phyloP scores from a whole-genome alignment of 2,888 invertebrate genomes.

The Eupithecia dodoneata region DNA sequence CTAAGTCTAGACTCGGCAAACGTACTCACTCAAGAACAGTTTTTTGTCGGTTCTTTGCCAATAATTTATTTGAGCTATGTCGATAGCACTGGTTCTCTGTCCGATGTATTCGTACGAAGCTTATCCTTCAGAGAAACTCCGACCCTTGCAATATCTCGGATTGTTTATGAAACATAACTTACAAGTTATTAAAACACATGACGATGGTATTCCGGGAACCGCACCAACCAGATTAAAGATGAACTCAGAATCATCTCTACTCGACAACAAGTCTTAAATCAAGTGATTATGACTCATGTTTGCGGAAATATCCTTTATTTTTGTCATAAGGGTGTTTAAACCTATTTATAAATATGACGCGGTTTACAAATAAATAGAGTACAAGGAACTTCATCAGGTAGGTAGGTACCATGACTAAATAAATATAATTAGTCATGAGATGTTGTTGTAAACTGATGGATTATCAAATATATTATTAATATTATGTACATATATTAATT shows the following conservation, averaged over 20 bases:
- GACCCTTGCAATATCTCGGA: not conserved
- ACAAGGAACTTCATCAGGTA: not conserved
- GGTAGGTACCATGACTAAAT: not conserved
- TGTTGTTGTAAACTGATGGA: not conserved
- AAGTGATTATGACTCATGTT: slow-evolving; percentile 37
- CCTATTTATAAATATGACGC: slow-evolving; percentile 21
- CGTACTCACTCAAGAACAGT: too few species aligned
- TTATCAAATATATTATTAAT: too few species aligned
- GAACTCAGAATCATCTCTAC: slow-evolving; percentile 44
- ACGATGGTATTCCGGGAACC: slow-evolving; percentile 43
- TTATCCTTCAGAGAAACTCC: too few species aligned
- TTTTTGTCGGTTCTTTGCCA: too few species aligned
- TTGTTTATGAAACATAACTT: slow-evolving; percentile 1
- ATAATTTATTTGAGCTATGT: too few species aligned
- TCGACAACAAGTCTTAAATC: slow-evolving; percentile 29
- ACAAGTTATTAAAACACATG: slow-evolving; percentile 22
- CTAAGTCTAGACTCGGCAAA: too few species aligned
- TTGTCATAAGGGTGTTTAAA: slow-evolving; percentile 18
- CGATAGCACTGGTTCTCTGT: too few species aligned
- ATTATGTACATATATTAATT: too few species aligned
- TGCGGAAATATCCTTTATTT: slow-evolving; percentile 31
- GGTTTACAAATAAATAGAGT: not conserved
- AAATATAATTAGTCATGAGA: not conserved
- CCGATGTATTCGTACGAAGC: too few species aligned
- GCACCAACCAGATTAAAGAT: slow-evolving; percentile 43